Conservation (phyloP, 2,113 vertebrate species). For the Anthoscopus minutus region DNA sequence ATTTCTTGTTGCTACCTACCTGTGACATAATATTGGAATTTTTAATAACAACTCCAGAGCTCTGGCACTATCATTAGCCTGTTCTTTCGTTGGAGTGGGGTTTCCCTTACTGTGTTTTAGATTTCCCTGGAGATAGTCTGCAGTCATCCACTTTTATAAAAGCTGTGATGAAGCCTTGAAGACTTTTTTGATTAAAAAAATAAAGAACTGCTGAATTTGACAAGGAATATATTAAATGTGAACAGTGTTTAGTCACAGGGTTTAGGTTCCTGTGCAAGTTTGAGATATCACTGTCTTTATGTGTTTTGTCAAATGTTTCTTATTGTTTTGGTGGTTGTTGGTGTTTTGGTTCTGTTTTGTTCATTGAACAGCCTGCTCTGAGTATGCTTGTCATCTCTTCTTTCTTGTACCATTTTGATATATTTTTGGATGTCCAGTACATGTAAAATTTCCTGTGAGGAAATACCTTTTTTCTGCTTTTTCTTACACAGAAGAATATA, state of each 20-base stretch:
- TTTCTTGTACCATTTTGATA: not conserved
- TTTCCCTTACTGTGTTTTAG: not conserved
- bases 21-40: not conserved
- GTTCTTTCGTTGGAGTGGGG: not conserved
- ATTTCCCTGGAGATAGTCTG: not conserved
- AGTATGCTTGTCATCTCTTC: not conserved
- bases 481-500: not conserved
- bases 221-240: not conserved
- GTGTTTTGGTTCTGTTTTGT: not conserved
- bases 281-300: not conserved
- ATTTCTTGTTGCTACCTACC: rapidly evolving
- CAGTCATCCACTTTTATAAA: not conserved
- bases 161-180: not conserved
- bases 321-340: not conserved
- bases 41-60: not conserved
- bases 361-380: not conserved
- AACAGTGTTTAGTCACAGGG: not conserved
- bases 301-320: not conserved
- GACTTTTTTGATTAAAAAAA: not conserved
- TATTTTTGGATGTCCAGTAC: not conserved
- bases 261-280: not conserved
- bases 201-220: not conserved
- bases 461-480: not conserved
- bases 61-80: not conserved
- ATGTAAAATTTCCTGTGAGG: not conserved